Evolutionary conservation across 2,888 invertebrate species (phyloP).

Genomic region (Venusia cambrica): DNA sequence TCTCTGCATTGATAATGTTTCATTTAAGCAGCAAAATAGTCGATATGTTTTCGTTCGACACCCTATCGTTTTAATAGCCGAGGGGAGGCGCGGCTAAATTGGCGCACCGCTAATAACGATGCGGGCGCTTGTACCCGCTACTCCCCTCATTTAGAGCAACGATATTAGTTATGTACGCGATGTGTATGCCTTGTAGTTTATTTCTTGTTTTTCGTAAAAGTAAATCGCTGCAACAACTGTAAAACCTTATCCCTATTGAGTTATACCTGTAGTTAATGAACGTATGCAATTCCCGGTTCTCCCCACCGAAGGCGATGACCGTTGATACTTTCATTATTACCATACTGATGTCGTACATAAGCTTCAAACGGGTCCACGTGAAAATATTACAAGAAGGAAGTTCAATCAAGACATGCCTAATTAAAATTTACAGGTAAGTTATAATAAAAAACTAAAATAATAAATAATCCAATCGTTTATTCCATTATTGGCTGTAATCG

Average conservation of each 20-base stretch:
- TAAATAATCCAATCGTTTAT: too few relatives aligned
- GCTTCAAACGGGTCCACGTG: slow-evolving; percentile 15
- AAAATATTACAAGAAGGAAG: too few relatives aligned
- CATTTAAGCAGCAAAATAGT: slow-evolving; percentile 38
- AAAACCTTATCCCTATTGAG: too few relatives aligned
- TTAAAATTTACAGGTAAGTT: too few relatives aligned
- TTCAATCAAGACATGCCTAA: too few relatives aligned
- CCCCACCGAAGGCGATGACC: slow-evolving; percentile 1
- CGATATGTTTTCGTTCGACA: slow-evolving; percentile 55
- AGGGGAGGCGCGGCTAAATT: slow-evolving; percentile 64
- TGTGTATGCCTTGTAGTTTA: neutral
- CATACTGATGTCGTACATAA: slow-evolving; percentile 68
- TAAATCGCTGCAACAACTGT: too few relatives aligned
- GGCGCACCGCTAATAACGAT: slow-evolving; percentile 71
- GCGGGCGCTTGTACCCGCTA: slow-evolving; percentile 56
- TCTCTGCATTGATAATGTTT: slow-evolving; percentile 20
- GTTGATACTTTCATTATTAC: slow-evolving; percentile 41
- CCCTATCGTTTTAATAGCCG: slow-evolving; percentile 63
- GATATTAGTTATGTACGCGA: slow-evolving; percentile 10
- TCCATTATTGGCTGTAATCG: too few relatives aligned
- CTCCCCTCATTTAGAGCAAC: slow-evolving; percentile 38
- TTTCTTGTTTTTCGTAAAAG: too few relatives aligned
- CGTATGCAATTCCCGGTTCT: too few relatives aligned
- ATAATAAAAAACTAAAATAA: too few relatives aligned
- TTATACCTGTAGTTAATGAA: too few relatives aligned